A percentile compares a stretch with the other conserved stretches of the same genome.
phyloP scores from a whole-genome alignment of 2,113 vertebrate genomes.

The Struthio camelus region DNA sequence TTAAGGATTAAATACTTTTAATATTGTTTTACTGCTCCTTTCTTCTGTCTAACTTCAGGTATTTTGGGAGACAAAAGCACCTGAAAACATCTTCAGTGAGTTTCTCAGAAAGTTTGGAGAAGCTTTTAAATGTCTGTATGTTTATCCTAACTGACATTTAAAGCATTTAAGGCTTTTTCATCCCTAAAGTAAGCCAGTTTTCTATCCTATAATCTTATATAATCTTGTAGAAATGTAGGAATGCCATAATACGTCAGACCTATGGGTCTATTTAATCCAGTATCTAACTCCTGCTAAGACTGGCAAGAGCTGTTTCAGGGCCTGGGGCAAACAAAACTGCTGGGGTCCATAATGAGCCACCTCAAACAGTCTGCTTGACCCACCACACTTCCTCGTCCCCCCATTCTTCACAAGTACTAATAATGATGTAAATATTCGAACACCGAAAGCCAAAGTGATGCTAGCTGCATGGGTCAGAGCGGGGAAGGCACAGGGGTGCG shows the following conservation, averaged over 20 bases:
- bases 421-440: background rate
- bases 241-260: background rate
- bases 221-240: background rate
- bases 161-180: constrained; percentile 26
- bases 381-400: background rate
- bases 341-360: background rate
- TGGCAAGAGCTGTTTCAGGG: background rate
- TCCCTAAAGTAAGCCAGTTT: constrained; percentile 3
- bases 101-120: constrained; percentile 2
- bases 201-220: constrained; percentile 4
- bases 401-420: background rate
- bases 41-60: background rate
- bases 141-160: constrained; percentile 5
- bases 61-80: background rate
- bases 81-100: background rate
- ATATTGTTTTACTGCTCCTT: background rate
- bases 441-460: background rate
- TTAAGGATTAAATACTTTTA: background rate
- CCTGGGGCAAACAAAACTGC: background rate
- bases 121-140: background rate
- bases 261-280: background rate
- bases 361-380: background rate
- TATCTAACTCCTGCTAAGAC: background rate
- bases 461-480: background rate
- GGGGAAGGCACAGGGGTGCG: background rate